These are phyloP conservation scores for Chymomyza costata DNA, from an alignment of 1,140 invertebrate species.

Conservation along the genomic window DNA sequence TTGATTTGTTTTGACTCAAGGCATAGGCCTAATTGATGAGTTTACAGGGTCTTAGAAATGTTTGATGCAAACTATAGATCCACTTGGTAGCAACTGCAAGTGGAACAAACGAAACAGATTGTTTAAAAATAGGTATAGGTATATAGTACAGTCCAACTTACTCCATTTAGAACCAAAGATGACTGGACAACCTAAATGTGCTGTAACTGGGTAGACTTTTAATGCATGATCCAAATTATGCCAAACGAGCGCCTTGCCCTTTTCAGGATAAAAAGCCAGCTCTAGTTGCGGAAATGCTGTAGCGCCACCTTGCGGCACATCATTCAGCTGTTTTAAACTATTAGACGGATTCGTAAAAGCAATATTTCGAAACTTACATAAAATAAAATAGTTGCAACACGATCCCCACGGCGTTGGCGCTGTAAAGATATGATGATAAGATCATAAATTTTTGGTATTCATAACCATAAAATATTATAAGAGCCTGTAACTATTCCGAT, in stretches of 20 bases:
- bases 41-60: constrained; percentile 9
- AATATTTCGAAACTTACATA: constrained; percentile 3
- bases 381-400: constrained; percentile 9
- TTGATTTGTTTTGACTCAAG: constrained; percentile 6
- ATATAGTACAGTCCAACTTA: neutral
- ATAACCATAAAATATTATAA: too few relatives aligned
- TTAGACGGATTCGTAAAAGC: neutral
- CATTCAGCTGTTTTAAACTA: constrained; percentile 1
- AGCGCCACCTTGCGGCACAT: constrained; percentile 10
- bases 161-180: constrained; percentile 12
- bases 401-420: neutral
- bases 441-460: too few relatives aligned
- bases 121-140: neutral
- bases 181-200: constrained; percentile 9
- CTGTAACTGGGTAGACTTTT: neutral
- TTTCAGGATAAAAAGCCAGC: neutral
- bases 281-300: constrained; percentile 1
- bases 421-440: too few relatives aligned
- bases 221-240: neutral
- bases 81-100: constrained; percentile 5
- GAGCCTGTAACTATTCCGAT: too few relatives aligned
- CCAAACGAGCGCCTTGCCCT: constrained; percentile 8
- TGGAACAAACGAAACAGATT: neutral
- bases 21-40: constrained; percentile 6
- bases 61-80: constrained; percentile 2